These are phyloP conservation scores for Numenius arquata DNA, from an alignment of 2,113 vertebrate species.

Conservation along the genomic window DNA sequence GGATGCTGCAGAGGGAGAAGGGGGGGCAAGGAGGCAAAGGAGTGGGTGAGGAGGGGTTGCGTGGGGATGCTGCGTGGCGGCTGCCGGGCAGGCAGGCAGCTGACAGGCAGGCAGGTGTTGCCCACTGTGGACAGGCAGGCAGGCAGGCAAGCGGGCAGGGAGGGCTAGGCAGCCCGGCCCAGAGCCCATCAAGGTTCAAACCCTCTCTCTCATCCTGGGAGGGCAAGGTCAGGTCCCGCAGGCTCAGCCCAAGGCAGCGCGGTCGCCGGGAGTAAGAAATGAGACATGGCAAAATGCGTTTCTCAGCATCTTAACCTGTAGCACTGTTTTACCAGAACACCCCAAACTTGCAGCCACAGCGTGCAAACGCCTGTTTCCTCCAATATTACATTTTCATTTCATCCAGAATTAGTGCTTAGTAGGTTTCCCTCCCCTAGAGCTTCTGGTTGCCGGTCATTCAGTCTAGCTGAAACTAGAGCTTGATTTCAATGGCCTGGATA, in stretches of 20 bases:
- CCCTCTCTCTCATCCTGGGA: neutral
- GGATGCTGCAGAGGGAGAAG: neutral
- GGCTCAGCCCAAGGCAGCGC: fast-evolving
- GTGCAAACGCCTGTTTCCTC: neutral
- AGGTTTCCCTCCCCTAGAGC: neutral
- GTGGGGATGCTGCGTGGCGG: neutral
- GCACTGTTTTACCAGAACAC: neutral
- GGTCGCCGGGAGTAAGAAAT: neutral
- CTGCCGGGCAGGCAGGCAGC: neutral
- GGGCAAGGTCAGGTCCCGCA: fast-evolving
- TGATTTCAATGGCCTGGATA: neutral
- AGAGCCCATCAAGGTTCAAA: fast-evolving
- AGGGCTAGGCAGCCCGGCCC: neutral
- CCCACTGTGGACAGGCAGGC: neutral
- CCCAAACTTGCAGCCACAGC: fast-evolving
- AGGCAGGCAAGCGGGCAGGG: neutral
- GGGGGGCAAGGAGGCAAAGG: fast-evolving
- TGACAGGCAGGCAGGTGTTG: too few relatives aligned
- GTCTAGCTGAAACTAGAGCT: neutral
- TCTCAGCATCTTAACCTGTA: neutral
- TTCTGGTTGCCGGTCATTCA: neutral
- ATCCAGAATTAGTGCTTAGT: neutral
- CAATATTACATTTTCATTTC: fast-evolving
- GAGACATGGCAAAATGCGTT: neutral
- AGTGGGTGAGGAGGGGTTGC: neutral